A percentile compares a stretch with the other conserved stretches of the same genome.
Conservation (phyloP, 1,140 invertebrate genomes). For the Psilanteris sp. region DNA sequence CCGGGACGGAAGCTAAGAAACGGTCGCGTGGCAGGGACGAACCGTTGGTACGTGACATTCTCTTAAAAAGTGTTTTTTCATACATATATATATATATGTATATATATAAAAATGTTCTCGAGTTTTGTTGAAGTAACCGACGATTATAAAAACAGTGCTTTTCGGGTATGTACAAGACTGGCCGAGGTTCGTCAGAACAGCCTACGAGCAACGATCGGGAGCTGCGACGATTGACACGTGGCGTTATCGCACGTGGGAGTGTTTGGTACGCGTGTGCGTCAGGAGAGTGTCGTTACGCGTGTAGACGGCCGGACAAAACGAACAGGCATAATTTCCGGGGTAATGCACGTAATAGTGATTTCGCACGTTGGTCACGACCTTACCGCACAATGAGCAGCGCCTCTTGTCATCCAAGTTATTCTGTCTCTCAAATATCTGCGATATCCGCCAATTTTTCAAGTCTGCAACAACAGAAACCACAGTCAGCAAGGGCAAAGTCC, state of each 20-base stretch:
- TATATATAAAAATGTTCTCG: neutral
- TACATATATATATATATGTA: too few relatives aligned
- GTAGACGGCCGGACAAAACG: constrained; percentile 83
- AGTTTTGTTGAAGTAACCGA: neutral
- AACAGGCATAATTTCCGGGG: constrained; percentile 83
- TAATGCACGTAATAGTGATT: constrained; percentile 86
- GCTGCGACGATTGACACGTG: constrained; percentile 17
- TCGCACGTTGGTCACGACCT: constrained; percentile 84
- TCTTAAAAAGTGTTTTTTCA: neutral
- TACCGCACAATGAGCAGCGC: constrained; percentile 84
- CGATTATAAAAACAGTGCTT: constrained; percentile 8
- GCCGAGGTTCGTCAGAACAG: constrained; percentile 11
- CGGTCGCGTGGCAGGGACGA: too few relatives aligned
- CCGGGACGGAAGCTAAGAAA: neutral
- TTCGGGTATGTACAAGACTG: constrained; percentile 22
- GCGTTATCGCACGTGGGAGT: constrained; percentile 77
- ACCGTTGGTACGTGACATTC: constrained; percentile 1
- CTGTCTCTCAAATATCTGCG: constrained; percentile 84
- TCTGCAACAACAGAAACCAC: constrained; percentile 83
- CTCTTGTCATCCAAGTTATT: constrained; percentile 83
- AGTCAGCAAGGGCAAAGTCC: constrained; percentile 75
- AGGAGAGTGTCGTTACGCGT: constrained; percentile 84
- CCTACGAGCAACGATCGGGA: constrained; percentile 25
- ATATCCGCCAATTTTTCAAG: constrained; percentile 84
- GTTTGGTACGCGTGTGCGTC: constrained; percentile 84